phyloP scores from a whole-genome alignment of 2,797 vertebrate species.

The Orestias chungarensis region DNA sequence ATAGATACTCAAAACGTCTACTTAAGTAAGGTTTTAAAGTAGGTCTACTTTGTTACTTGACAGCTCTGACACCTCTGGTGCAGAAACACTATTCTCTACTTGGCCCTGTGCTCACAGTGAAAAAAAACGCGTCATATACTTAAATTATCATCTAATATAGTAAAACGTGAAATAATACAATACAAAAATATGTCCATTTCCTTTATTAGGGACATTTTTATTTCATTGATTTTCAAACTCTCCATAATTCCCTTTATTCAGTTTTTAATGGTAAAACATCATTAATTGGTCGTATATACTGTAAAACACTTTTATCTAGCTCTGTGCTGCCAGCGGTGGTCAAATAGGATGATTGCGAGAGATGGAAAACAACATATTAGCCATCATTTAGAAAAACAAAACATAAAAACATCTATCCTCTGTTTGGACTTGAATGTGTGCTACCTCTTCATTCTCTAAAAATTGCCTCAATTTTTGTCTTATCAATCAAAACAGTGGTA shows the following conservation, averaged over 20 bases:
- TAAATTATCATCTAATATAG: background rate
- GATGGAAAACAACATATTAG: constrained; percentile 78
- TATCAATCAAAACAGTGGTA: constrained; percentile 82
- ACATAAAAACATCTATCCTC: constrained; percentile 63
- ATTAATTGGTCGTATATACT: constrained; percentile 55
- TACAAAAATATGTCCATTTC: constrained; percentile 41
- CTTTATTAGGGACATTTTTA: constrained; percentile 47
- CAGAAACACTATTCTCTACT: background rate
- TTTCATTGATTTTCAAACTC: constrained; percentile 55
- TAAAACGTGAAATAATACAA: background rate
- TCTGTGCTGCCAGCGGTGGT: constrained; percentile 57
- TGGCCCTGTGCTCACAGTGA: background rate
- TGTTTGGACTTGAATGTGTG: constrained; percentile 65
- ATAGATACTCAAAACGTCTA: too few relatives aligned
- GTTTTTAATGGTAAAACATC: constrained; percentile 41
- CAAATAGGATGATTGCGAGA: constrained; percentile 79
- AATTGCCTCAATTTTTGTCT: constrained; percentile 83
- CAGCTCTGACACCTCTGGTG: too few relatives aligned
- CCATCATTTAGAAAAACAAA: constrained; percentile 67
- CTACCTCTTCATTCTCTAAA: constrained; percentile 72
- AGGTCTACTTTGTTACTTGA: too few relatives aligned
- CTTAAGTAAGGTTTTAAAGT: too few relatives aligned
- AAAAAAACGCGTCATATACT: background rate
- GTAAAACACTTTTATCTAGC: constrained; percentile 76
- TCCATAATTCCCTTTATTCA: constrained; percentile 44